These are phyloP conservation scores for Drosophila malerkotliana DNA, from an alignment of 1,140 invertebrate species.

Conservation along the genomic window DNA sequence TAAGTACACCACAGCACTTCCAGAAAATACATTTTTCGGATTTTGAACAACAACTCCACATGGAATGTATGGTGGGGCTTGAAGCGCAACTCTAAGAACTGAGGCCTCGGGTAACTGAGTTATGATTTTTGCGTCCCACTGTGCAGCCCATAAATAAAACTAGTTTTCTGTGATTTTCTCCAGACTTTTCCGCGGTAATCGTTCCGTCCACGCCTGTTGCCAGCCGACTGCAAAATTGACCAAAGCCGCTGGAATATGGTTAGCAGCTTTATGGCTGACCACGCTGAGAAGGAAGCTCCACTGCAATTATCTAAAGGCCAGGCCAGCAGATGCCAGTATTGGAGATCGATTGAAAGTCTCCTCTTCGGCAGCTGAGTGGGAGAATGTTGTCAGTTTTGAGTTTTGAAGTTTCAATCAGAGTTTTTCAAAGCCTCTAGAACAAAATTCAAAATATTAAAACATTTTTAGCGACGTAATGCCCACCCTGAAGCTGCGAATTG, in stretches of 20 bases:
- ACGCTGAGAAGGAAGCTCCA: constrained; percentile 20
- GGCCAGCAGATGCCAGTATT: neutral
- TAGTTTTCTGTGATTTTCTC: constrained; percentile 32
- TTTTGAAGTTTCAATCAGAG: neutral
- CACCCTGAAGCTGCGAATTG: constrained; percentile 36
- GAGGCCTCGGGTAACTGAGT: neutral
- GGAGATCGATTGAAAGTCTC: constrained; percentile 1
- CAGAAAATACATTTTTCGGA: neutral
- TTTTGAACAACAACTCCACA: neutral
- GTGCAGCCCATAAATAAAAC: constrained; percentile 33
- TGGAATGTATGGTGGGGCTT: neutral
- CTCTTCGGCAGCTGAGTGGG: neutral
- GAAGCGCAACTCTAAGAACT: neutral
- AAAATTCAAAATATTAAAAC: constrained; percentile 23
- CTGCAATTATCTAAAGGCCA: constrained; percentile 59
- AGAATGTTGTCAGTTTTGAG: constrained; percentile 15
- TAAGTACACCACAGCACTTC: neutral
- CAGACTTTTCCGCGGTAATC: constrained; percentile 22
- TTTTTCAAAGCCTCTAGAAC: constrained; percentile 10
- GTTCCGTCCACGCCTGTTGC: constrained; percentile 49
- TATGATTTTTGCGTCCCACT: constrained; percentile 12
- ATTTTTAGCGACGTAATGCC: constrained; percentile 31
- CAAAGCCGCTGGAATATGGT: constrained; percentile 9
- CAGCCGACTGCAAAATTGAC: constrained; percentile 45
- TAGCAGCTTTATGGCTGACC: constrained; percentile 29